Conservation (phyloP, 53 echinoderm and acorn worm genomes). For the Patiria pectinifera region DNA sequence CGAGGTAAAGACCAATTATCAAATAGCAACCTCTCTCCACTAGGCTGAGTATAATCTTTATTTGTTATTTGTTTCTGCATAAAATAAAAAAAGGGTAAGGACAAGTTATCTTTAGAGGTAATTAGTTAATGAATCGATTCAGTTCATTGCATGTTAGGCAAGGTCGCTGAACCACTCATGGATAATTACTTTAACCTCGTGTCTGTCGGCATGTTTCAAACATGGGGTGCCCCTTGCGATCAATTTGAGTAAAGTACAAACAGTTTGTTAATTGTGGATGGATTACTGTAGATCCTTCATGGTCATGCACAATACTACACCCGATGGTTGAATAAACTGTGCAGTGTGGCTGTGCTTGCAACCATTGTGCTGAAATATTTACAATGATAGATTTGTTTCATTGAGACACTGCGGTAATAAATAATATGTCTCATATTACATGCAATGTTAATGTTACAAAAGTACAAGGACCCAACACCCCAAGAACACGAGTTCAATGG, state of each 20-base stretch:
- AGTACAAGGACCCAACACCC: too few species aligned
- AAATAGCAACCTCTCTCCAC: neutral
- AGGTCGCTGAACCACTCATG: neutral
- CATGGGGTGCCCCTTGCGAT: neutral
- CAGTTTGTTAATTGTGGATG: neutral
- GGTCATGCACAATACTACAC: neutral
- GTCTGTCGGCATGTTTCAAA: neutral
- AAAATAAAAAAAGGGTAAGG: neutral
- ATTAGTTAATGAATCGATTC: neutral
- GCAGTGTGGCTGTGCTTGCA: too few species aligned
- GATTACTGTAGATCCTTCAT: neutral
- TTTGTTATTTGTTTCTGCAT: neutral
- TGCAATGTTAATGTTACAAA: too few species aligned
- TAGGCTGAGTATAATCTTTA: neutral
- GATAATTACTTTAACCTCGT: neutral
- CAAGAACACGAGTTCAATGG: too few species aligned
- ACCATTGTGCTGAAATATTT: too few species aligned
- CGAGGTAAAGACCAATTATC: conserved; percentile 61
- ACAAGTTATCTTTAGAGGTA: neutral
- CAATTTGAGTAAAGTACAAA: neutral
- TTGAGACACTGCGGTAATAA: too few species aligned
- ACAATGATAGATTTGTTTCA: too few species aligned
- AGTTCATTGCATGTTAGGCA: neutral
- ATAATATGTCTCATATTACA: too few species aligned
- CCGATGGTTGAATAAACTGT: too few species aligned